Base-by-base conservation (phyloP, 2,888 invertebrate genomes). In the Pachydiplax longipennis region DNA sequence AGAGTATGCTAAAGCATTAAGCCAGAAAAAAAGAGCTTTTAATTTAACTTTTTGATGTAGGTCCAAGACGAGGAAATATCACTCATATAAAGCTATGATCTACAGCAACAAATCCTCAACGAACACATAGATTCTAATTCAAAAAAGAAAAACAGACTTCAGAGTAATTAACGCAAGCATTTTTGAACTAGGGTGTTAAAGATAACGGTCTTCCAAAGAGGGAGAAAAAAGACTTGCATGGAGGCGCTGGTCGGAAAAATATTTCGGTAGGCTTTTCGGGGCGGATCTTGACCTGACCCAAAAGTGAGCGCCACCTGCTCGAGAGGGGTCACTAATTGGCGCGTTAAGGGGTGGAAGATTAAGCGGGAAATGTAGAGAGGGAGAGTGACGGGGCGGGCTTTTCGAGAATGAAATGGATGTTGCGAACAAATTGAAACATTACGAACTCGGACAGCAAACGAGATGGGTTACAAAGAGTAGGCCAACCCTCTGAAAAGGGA, bases 391-490 rank as follows among this genome's bases (percentile, higher is more conserved):
- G 31, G 82, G 82, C 25, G 25, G 6, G 35, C 53, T 61, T 44
- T 58, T 15, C 83, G 13, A 83, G 58, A 61, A 44, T 31, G 83
- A 58, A 58, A 58, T 37, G 87, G 87, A 65, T 61, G 58, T 65
- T 83, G 83, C 83, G 53, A 83, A 87, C 87, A 87, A 87, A 87
- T 87, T 87, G 87, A 87, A 87, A 87, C 87, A 87, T 87, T 87
- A 87, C 87, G 12, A 37, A 10, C 53, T 53, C 22, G 83, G 58
- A 44, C 65, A 87, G 37, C 37, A 10, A 61, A 35, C 22, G 61
- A 61, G 87, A 87, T 58, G 53, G 53, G 31, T 10, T 83, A 83
- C 83, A 83, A 83, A 65, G 58, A 44, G 44, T 58, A 8, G 83
- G 8, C 58, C 37, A 13, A 18, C 87, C n/a, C 37, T 35, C 37